phyloP scores from a whole-genome alignment of 2,797 vertebrate genomes.

The Notamacropus eugenii region DNA sequence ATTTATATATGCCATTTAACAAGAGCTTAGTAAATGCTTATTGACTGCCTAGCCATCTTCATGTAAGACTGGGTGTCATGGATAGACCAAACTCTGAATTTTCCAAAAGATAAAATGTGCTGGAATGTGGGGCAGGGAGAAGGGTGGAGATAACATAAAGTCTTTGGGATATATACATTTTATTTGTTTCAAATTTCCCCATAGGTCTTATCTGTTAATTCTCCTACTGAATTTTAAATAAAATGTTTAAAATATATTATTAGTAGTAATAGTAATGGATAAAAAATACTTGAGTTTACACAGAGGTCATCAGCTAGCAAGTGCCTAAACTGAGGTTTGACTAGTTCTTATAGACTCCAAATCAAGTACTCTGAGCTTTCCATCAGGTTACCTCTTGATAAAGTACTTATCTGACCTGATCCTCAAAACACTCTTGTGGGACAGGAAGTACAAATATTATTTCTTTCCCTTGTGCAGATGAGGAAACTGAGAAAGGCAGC shows the following conservation, averaged over 20 bases:
- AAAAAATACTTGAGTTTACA: background rate
- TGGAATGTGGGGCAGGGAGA: background rate
- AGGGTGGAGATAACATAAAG: background rate
- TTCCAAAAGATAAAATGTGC: background rate
- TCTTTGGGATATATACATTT: background rate
- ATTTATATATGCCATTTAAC: background rate
- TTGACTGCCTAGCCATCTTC: background rate
- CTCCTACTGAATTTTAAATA: background rate
- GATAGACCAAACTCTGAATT: background rate
- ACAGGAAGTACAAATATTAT: background rate
- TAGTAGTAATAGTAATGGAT: background rate
- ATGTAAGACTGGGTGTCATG: background rate
- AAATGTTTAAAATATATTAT: background rate
- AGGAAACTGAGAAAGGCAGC: background rate
- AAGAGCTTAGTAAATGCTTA: background rate
- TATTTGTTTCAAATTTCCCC: background rate
- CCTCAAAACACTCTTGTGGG: background rate
- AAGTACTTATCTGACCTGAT: background rate
- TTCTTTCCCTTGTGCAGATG: background rate
- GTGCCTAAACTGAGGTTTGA: background rate
- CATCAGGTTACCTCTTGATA: background rate
- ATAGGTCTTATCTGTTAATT: background rate
- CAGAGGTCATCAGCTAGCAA: background rate
- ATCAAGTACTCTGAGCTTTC: background rate
- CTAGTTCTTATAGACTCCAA: background rate